Evolutionary conservation across 1,140 invertebrate genomes (phyloP), one percentile per base, ranked within the genome.

Genomic region (Cotesia chilonis): DNA sequence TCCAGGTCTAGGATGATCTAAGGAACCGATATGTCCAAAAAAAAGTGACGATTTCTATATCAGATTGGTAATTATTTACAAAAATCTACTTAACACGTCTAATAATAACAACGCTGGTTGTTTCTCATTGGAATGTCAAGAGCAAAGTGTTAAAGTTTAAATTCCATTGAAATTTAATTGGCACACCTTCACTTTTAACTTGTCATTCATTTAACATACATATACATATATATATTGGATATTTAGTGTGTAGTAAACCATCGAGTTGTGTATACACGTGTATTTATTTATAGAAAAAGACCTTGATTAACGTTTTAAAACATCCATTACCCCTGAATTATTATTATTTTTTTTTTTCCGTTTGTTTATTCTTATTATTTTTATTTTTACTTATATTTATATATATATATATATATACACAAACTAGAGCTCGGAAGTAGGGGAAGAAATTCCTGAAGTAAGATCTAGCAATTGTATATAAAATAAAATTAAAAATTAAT

Each of bases 271-370:
- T 68, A 64, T 69, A 77, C 78, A 81, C 75, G 77, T 67, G 57
- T 59, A 59, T 81, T 83, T 84, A 84, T 84, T 84, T 84, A 84
- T 84, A 84, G 80, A 77, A 72, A 38, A 55, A 73, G 78, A 81
- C 82, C 83, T 84, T 84, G 83, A 84, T 84, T 81, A 78, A 63
- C 72, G 66, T 14, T 17, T 55, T 14, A 55, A 68, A 66, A 72
- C 72, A 74, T 38, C 14, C 14, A 67, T 41, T 28, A 67, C 60
- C 72, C 64, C 72, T 41, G 61, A 47, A 41, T 35, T 37, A 64
- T 64, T 38, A 37, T 64, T 47, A 37, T 76, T 75, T 70, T 70
- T 70, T 75, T 76, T 75, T 71, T 55, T 28, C 70, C 0, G 6
- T 17, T 12, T 36, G 0, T 61, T 10, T 7, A 28, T 28, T 28